Evolutionary conservation across 1,140 invertebrate genomes (phyloP).

Genomic region (Nebria ingens): DNA sequence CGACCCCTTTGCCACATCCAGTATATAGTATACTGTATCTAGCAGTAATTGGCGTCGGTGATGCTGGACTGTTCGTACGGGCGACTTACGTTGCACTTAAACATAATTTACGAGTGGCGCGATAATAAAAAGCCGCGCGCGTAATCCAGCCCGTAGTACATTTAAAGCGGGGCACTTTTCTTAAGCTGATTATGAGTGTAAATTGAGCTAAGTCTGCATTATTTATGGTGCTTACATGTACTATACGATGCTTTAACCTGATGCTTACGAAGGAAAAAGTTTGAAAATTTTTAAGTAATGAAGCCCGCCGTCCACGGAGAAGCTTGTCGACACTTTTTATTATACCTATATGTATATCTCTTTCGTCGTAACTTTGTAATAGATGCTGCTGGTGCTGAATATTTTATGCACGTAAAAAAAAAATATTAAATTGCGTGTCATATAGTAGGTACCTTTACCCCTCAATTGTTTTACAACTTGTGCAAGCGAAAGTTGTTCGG

Average conservation of each 20-base stretch:
- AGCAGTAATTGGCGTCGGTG: too few relatives aligned
- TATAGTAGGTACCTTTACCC: constrained; percentile 8
- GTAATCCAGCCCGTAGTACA: constrained; percentile 32
- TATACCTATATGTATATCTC: too few relatives aligned
- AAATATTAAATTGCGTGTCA: constrained; percentile 6
- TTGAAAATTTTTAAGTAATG: background rate
- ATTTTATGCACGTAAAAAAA: constrained; percentile 7
- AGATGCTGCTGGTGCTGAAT: background rate
- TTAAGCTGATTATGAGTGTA: constrained; percentile 38
- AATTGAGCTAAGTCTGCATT: constrained; percentile 36
- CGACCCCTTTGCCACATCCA: too few relatives aligned
- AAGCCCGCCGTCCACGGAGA: background rate
- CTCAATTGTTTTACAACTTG: constrained; percentile 7
- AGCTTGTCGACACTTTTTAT: too few relatives aligned
- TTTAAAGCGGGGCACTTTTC: constrained; percentile 36
- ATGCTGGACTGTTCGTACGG: too few relatives aligned
- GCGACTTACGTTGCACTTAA: too few relatives aligned
- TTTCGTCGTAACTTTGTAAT: constrained; percentile 1
- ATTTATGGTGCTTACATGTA: constrained; percentile 37
- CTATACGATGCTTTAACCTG: background rate
- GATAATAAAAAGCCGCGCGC: constrained; percentile 23
- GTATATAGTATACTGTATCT: too few relatives aligned
- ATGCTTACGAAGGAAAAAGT: background rate
- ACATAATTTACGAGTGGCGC: constrained; percentile 4
- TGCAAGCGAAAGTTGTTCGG: too few relatives aligned